Conservation (phyloP, 2,888 invertebrate genomes). For the Trachelus troglodyta region DNA sequence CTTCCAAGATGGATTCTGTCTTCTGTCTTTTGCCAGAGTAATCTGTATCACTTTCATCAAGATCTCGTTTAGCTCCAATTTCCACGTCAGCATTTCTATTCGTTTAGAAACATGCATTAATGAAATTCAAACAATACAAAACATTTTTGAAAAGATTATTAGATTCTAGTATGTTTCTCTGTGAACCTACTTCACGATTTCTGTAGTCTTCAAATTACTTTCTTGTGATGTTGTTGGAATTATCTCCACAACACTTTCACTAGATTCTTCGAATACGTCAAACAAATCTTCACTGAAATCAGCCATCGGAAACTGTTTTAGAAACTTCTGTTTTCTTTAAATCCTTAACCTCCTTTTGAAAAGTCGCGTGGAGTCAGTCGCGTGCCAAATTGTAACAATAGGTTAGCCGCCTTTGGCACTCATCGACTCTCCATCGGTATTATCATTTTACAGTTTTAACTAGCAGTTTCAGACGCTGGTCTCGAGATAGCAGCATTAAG, state of each 20-base stretch:
- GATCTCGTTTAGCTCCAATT: conserved; percentile 38
- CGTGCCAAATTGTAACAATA: background rate
- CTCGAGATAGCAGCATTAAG: background rate
- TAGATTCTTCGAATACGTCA: conserved; percentile 61
- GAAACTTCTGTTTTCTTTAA: background rate
- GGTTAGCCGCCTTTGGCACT: background rate
- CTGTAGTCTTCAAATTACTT: conserved; percentile 20
- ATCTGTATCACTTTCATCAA: conserved; percentile 33
- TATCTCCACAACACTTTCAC: conserved; percentile 43
- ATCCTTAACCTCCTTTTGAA: background rate
- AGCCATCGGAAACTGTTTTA: conserved; percentile 45
- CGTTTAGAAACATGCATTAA: background rate
- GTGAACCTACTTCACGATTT: conserved; percentile 27
- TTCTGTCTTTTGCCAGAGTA: conserved; percentile 45
- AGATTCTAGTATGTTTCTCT: background rate
- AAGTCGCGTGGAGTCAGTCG: background rate
- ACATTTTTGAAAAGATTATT: background rate
- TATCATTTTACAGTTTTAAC: background rate
- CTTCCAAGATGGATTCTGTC: conserved; percentile 51
- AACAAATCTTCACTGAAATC: conserved; percentile 62
- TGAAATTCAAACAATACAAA: conserved; percentile 12
- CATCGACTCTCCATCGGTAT: background rate
- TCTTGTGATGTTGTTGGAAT: conserved; percentile 31
- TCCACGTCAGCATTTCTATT: conserved; percentile 26
- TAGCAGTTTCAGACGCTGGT: background rate